These are phyloP conservation scores for Xiphophorus birchmanni DNA, from an alignment of 2,797 vertebrate genomes.

Conservation along the genomic window DNA sequence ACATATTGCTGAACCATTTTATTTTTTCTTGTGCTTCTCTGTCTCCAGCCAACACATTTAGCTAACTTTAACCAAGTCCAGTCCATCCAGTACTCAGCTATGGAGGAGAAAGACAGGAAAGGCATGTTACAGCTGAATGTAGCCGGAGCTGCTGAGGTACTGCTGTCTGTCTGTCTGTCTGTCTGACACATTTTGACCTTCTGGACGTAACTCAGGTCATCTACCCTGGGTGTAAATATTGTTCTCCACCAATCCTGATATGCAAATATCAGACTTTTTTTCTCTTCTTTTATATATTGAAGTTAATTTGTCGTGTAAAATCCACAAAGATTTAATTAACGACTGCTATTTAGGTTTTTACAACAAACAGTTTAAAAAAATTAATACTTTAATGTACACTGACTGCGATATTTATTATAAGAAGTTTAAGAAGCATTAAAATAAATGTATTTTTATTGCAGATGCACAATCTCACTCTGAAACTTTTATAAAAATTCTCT, in stretches of 20 bases:
- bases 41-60: conserved; percentile 91
- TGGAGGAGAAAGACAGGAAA: conserved; percentile 96
- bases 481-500: not conserved
- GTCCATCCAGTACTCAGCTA: conserved; percentile 94
- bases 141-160: conserved; percentile 94
- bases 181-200: not conserved
- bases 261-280: not conserved
- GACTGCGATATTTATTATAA: not conserved
- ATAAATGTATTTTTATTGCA: not conserved
- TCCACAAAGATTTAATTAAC: not conserved
- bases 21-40: conserved; percentile 20
- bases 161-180: not conserved
- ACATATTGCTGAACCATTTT: not conserved
- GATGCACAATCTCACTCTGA: not conserved
- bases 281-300: not conserved
- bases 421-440: not conserved
- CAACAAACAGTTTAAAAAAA: not conserved
- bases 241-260: not conserved
- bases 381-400: not conserved
- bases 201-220: not conserved
- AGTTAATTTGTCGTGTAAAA: not conserved
- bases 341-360: not conserved
- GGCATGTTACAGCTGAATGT: conserved; percentile 94
- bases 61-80: conserved; percentile 97
- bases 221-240: not conserved